A percentile compares a stretch with the other conserved stretches of the same genome.
These are phyloP conservation scores for Siphamia tubifer DNA, from an alignment of 2,113 vertebrate species.

Conservation along the genomic window DNA sequence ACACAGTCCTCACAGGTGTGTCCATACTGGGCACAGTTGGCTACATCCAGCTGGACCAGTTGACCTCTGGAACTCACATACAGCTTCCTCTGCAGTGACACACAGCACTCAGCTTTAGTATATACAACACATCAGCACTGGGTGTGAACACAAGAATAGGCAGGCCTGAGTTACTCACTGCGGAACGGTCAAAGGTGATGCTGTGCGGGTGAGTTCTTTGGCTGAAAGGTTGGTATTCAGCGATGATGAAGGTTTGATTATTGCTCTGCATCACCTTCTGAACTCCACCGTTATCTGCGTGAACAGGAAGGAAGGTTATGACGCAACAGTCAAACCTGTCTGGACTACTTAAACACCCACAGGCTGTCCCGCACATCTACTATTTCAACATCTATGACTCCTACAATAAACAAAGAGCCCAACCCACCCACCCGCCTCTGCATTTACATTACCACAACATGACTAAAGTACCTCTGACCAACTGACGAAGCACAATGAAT, in stretches of 20 bases:
- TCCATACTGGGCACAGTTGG: slow-evolving; percentile 61
- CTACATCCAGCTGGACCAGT: slow-evolving; percentile 67
- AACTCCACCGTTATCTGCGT: slow-evolving; percentile 59
- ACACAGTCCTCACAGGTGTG: slow-evolving; percentile 46
- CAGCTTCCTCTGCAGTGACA: slow-evolving; percentile 62
- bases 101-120: background rate
- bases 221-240: slow-evolving; percentile 59
- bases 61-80: slow-evolving; percentile 51
- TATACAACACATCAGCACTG: too few species aligned
- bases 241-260: slow-evolving; percentile 46
- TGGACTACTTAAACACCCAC: background rate
- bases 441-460: too few species aligned
- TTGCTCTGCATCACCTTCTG: slow-evolving; percentile 62
- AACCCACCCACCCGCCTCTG: too few species aligned
- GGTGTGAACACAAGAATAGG: background rate
- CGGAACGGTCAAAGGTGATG: slow-evolving; percentile 32
- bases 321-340: background rate
- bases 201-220: background rate
- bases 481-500: too few species aligned
- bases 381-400: background rate
- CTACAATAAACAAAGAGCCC: background rate
- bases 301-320: background rate
- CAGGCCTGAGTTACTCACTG: slow-evolving; percentile 48
- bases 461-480: too few species aligned
- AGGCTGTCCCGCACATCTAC: background rate